Evolutionary conservation across 2,888 invertebrate species (phyloP).

Genomic region (Scaptodrosophila latifasciaeformis): DNA sequence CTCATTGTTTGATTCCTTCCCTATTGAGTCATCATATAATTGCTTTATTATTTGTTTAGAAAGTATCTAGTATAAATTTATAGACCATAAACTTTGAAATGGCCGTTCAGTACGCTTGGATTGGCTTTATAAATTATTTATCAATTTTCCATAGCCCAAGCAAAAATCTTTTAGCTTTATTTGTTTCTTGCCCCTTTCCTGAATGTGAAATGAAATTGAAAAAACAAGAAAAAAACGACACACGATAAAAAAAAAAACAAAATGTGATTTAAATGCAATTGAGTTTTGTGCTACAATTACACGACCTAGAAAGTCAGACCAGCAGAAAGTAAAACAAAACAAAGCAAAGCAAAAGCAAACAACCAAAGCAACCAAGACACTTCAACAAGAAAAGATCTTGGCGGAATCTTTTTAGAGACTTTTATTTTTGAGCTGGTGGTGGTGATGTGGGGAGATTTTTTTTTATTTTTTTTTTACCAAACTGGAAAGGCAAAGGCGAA

Average conservation of each 20-base stretch:
- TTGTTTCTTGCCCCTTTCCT: background rate
- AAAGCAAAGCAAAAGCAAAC: conserved; percentile 21
- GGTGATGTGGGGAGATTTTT: background rate
- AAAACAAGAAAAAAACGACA: conserved; percentile 21
- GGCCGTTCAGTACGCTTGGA: conserved; percentile 17
- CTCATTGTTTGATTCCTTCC: too few species aligned
- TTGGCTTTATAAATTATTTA: conserved; percentile 57
- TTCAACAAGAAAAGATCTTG: background rate
- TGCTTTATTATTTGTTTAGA: conserved; percentile 34
- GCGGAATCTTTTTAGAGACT: too few species aligned
- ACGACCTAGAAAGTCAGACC: conserved; percentile 67
- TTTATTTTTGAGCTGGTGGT: too few species aligned
- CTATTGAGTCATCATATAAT: conserved; percentile 30
- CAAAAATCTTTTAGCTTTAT: background rate
- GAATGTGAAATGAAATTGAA: too few species aligned
- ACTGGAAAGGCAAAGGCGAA: background rate
- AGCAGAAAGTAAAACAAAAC: conserved; percentile 59
- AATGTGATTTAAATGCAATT: conserved; percentile 55
- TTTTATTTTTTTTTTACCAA: background rate
- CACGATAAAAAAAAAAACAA: too few species aligned
- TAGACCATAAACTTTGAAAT: conserved; percentile 55
- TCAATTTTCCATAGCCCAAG: conserved; percentile 42
- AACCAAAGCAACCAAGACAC: conserved; percentile 28
- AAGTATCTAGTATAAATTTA: conserved; percentile 54
- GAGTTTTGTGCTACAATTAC: conserved; percentile 58